These are phyloP conservation scores for Masnerella sp. DNA, from an alignment of 2,888 invertebrate species.

Conservation along the genomic window DNA sequence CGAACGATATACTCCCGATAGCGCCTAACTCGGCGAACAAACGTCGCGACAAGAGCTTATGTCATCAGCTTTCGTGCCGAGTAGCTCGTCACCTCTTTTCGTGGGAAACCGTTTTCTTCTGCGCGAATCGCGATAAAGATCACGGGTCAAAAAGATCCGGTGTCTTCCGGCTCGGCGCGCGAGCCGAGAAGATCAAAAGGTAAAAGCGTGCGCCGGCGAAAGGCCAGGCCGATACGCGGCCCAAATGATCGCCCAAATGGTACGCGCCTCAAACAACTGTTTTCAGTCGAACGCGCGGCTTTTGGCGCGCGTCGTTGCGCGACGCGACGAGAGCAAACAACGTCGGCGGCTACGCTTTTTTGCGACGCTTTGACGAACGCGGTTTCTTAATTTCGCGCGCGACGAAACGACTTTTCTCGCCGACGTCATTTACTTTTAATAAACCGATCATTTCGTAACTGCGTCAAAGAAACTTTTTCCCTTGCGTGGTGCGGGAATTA, in stretches of 20 bases:
- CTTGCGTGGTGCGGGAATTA: no score
- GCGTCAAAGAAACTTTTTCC: no score
- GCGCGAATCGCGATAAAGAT: constrained; percentile 55
- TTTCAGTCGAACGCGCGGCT: no score
- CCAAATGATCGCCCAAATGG: constrained; percentile 38
- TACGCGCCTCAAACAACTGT: constrained; percentile 21
- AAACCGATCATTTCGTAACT: no score
- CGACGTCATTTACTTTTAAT: no score
- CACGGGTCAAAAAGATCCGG: constrained; percentile 59
- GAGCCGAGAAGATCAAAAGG: constrained; percentile 50
- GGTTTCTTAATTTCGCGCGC: no score
- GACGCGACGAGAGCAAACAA: no score
- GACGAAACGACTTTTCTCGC: no score
- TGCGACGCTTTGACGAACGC: background rate
- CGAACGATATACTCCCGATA: constrained; percentile 52
- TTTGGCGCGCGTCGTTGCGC: no score
- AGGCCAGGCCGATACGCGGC: constrained; percentile 31
- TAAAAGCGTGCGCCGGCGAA: constrained; percentile 46
- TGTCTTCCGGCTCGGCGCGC: constrained; percentile 48
- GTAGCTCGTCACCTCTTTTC: constrained; percentile 58
- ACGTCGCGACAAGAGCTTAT: constrained; percentile 54
- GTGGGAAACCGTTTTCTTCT: constrained; percentile 59
- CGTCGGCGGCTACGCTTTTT: no score
- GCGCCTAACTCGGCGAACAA: constrained; percentile 42
- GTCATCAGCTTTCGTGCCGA: constrained; percentile 60